Evolutionary conservation across 2,888 invertebrate species (phyloP).

Genomic region (Mesodorylaimus sp.): DNA sequence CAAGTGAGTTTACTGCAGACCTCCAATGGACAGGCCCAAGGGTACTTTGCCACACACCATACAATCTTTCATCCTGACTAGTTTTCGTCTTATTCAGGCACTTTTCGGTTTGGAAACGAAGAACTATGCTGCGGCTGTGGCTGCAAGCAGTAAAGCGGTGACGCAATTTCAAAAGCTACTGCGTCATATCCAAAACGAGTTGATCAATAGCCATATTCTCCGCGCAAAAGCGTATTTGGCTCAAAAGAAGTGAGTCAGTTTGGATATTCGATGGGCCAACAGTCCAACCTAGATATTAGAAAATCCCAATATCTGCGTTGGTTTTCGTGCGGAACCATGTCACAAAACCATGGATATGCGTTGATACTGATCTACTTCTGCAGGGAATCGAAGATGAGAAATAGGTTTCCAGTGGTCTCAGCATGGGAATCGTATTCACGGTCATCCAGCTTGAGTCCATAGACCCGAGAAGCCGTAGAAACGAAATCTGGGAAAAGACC

Average conservation of each 20-base stretch:
- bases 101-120: background rate
- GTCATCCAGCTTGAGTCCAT: background rate
- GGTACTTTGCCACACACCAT: too few relatives aligned
- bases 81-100: too few relatives aligned
- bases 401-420: background rate
- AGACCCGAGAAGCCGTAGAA: background rate
- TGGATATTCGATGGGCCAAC: too few relatives aligned
- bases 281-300: too few relatives aligned
- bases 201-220: background rate
- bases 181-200: background rate
- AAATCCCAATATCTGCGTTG: too few relatives aligned
- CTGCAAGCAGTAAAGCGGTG: background rate
- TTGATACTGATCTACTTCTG: too few relatives aligned
- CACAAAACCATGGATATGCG: too few relatives aligned
- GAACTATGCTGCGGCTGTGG: background rate
- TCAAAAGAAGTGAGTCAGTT: background rate
- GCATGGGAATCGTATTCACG: background rate
- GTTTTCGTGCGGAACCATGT: too few relatives aligned
- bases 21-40: too few relatives aligned
- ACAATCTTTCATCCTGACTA: too few relatives aligned
- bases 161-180: background rate
- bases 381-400: background rate
- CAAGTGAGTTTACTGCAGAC: too few relatives aligned
- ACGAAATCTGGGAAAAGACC: too few relatives aligned
- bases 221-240: background rate